Base-by-base conservation (phyloP, 2,888 invertebrate species). In the Trilocha varians region DNA sequence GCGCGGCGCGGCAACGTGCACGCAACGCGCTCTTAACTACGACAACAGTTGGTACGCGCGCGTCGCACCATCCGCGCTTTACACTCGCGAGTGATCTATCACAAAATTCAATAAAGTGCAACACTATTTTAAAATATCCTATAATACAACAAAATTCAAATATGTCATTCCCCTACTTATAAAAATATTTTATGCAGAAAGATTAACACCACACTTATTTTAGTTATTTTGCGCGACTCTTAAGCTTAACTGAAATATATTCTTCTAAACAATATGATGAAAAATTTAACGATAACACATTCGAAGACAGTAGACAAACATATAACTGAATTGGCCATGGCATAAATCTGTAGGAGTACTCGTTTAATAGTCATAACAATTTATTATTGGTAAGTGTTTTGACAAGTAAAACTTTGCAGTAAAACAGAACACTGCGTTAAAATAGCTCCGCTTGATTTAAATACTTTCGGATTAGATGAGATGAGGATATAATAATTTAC, bases 1-100 rank as follows among this genome's bases (percentile, higher is more conserved):
- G 59, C 47, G 57, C 57, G 54, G 55, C 49, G 53, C 56, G 58
- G 55, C 47, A 46, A 44, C 49, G 49, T 50, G 40, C 46, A 44
- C 49, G 51, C 52, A 42, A 46, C 51, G 47, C 53, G 64, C 53
- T 49, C 60, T 61, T 64, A 57, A 67, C 63, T 55, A 50, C 60
- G 50, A 52, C 57, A 62, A 52, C 69, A 75, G 78, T 75, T 60
- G 54, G 62, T 57, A 57, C 52, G 59, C 49, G 59, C 60, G 60
- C 58, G 60, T 52, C 57, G 58, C 61, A 63, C 59, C 59, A 48
- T 48, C 54, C 55, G 60, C 60, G 64, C 59, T 59, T 53, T 50
- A 57, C 53, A 34, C 36, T 15, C 41, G 45, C 40, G 44, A 46
- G 49, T 44, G 40, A 39, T n/a, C n/a, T 48, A 47, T 44, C 49